Conservation (phyloP, 2,113 vertebrate species). For the Elgaria multicarinata region DNA sequence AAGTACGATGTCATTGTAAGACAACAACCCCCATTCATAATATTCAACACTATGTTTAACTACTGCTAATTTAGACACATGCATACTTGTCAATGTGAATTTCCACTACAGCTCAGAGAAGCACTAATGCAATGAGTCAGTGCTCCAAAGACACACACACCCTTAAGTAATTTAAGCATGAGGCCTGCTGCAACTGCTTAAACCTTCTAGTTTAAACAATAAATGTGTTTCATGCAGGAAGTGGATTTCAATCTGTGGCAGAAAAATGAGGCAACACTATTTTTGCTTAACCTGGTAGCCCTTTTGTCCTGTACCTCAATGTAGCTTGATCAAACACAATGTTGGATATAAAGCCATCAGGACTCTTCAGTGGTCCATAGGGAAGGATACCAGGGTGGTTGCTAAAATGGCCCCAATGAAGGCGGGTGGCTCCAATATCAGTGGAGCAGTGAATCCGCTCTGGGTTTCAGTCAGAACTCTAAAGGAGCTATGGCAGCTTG, state of each 20-base stretch:
- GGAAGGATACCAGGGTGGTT: neutral
- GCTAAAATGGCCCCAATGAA: neutral
- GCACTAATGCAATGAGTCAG: neutral
- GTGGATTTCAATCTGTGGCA: neutral
- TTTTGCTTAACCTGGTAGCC: neutral
- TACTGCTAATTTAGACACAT: slow-evolving; percentile 4
- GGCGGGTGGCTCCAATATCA: no score
- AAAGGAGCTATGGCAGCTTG: no score
- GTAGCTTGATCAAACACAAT: neutral
- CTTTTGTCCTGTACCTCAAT: neutral
- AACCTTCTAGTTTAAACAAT: neutral
- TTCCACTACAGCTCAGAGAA: neutral
- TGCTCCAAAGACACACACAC: neutral
- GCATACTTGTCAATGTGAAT: neutral
- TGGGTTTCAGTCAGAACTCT: no score
- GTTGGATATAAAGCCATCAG: neutral
- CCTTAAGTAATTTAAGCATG: neutral
- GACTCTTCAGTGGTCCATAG: neutral
- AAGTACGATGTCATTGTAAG: slow-evolving; percentile 15
- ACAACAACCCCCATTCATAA: neutral
- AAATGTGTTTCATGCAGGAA: neutral
- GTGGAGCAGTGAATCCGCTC: no score
- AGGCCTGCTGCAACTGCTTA: neutral
- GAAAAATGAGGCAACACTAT: neutral
- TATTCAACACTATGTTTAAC: neutral